Conservation (phyloP, 2,797 vertebrate genomes). For the Pangasius larnaudii region DNA sequence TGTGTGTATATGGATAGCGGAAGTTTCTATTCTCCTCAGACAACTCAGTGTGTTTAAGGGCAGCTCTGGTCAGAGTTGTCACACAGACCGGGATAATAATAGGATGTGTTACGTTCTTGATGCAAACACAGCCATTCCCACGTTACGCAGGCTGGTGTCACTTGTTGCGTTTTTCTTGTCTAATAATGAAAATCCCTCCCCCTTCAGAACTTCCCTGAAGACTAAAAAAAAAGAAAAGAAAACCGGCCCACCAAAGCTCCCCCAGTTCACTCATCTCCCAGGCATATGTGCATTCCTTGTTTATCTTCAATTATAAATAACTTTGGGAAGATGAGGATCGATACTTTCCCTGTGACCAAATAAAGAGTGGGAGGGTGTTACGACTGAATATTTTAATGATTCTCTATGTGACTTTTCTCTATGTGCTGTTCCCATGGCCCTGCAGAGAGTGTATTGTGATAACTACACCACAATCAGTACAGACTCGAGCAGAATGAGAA, state of each 20-base stretch:
- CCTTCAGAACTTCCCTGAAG: conserved; percentile 65
- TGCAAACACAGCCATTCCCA: conserved; percentile 78
- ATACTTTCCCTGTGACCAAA: conserved; percentile 74
- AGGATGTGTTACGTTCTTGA: conserved; percentile 75
- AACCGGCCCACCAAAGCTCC: conserved; percentile 62
- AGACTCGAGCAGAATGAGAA: conserved; percentile 37
- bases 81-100: conserved; percentile 80
- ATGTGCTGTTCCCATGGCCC: conserved; percentile 76
- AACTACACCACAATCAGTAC: conserved; percentile 64
- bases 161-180: conserved; percentile 65
- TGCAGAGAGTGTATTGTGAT: conserved; percentile 43
- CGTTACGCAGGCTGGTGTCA: conserved; percentile 75
- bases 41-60: conserved; percentile 74
- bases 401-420: conserved; percentile 68
- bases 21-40: conserved; percentile 62
- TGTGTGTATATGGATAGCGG: conserved; percentile 60
- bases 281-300: conserved; percentile 74
- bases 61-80: conserved; percentile 77
- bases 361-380: conserved; percentile 57
- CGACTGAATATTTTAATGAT: conserved; percentile 75
- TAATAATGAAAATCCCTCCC: conserved; percentile 29
- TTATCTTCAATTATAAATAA: conserved; percentile 82
- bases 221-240: conserved; percentile 59
- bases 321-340: conserved; percentile 80
- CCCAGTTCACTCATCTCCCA: conserved; percentile 68